Conservation (phyloP, 2,113 vertebrate species). For the Megalops atlanticus region DNA sequence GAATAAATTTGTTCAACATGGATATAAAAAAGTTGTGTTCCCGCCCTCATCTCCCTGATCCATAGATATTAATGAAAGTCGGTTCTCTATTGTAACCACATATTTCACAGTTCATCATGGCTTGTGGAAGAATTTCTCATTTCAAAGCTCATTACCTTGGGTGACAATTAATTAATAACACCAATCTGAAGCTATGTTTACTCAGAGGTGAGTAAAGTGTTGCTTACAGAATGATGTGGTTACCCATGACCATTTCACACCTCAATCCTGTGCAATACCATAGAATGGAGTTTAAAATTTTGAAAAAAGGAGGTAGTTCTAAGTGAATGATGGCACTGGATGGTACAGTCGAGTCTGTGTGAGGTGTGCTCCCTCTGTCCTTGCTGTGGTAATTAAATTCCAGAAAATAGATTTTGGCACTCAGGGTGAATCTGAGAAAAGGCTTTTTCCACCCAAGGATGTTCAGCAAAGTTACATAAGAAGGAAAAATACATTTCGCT, state of each 20-base stretch:
- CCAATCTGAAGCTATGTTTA: slow-evolving; percentile 22
- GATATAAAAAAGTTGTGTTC: slow-evolving; percentile 16
- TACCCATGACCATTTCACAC: slow-evolving; percentile 4
- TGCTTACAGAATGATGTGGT: slow-evolving; percentile 15
- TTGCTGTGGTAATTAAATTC: slow-evolving; percentile 59
- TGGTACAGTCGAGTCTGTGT: background rate
- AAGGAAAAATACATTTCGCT: slow-evolving; percentile 56
- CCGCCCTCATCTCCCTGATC: background rate
- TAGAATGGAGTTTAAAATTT: background rate
- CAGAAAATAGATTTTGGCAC: slow-evolving; percentile 40
- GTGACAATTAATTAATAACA: slow-evolving; percentile 48
- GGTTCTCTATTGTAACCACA: slow-evolving; percentile 38
- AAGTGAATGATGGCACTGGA: background rate
- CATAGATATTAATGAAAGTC: slow-evolving; percentile 31
- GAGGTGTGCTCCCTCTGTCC: slow-evolving; percentile 18
- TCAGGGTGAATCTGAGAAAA: slow-evolving; percentile 47
- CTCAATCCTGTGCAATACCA: background rate
- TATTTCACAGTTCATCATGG: slow-evolving; percentile 46
- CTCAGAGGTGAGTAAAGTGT: slow-evolving; percentile 9
- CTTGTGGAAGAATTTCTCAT: slow-evolving; percentile 36
- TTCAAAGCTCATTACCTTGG: slow-evolving; percentile 49
- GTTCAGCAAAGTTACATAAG: slow-evolving; percentile 27
- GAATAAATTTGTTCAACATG: slow-evolving; percentile 30
- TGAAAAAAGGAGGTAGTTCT: background rate
- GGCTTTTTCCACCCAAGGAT: slow-evolving; percentile 29